These are phyloP conservation scores for Gobio occitaniae DNA, from an alignment of 2,797 vertebrate species.

Conservation along the genomic window DNA sequence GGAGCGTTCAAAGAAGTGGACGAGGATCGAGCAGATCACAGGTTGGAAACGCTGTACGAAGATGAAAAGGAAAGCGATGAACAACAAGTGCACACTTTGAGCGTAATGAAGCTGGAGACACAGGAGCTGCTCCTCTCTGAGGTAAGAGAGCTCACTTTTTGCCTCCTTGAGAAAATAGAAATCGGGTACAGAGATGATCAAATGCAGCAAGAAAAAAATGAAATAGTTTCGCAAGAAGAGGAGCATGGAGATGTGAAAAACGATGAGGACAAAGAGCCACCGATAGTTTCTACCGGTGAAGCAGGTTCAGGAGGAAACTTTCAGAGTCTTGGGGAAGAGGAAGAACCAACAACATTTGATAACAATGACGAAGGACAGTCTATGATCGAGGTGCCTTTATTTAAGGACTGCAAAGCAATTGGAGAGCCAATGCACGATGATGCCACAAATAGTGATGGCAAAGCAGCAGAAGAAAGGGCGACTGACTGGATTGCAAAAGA, in stretches of 20 bases:
- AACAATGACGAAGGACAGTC: neutral
- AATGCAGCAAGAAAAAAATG: neutral
- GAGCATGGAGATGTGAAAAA: constrained; percentile 3
- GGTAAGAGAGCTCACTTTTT: constrained; percentile 1
- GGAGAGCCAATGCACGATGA: constrained; percentile 12
- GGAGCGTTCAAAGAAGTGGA: neutral
- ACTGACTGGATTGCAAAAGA: neutral
- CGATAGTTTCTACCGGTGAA: neutral
- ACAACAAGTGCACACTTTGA: neutral
- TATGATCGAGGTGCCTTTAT: constrained; percentile 10
- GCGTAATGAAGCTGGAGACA: neutral
- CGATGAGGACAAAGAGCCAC: neutral
- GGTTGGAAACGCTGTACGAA: constrained; percentile 11
- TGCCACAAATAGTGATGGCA: neutral
- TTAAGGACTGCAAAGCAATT: constrained; percentile 28
- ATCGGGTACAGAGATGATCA: neutral
- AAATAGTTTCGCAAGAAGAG: neutral
- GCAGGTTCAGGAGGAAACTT: neutral
- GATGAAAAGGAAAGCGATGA: constrained; percentile 44
- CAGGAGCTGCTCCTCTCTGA: neutral
- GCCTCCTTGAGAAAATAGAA: neutral
- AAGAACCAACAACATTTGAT: neutral
- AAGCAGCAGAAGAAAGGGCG: neutral
- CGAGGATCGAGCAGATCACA: neutral
- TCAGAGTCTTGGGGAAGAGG: constrained; percentile 27